A percentile compares a stretch with the other conserved stretches of the same genome.
These are phyloP conservation scores for Pogonocherus hispidulus DNA, from an alignment of 2,888 invertebrate genomes.

Conservation along the genomic window DNA sequence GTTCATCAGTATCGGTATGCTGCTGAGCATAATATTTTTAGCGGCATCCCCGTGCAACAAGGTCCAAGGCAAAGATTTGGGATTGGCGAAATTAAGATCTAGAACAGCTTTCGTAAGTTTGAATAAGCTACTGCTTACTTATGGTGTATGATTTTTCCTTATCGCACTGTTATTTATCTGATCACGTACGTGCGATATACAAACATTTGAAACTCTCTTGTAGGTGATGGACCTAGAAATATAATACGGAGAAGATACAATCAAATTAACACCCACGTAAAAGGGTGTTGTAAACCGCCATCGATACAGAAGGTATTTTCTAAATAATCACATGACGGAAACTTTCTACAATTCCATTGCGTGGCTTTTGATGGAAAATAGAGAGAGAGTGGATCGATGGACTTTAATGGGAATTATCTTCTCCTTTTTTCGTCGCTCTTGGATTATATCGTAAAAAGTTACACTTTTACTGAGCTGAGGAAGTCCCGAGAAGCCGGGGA, in stretches of 20 bases:
- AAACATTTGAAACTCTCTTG: background rate
- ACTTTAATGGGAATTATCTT: too few relatives aligned
- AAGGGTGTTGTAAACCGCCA: background rate
- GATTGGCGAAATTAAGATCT: background rate
- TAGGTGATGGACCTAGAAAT: background rate
- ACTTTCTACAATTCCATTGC: background rate
- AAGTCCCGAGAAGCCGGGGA: too few relatives aligned
- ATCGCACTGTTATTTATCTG: too few relatives aligned
- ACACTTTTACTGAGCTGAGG: too few relatives aligned
- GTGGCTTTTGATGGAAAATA: background rate
- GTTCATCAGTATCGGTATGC: background rate
- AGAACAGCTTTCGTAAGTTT: background rate
- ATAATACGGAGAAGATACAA: background rate
- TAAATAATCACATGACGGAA: background rate
- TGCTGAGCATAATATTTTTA: background rate
- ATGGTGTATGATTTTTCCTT: background rate
- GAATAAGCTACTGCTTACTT: background rate
- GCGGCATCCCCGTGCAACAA: background rate
- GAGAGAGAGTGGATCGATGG: too few relatives aligned
- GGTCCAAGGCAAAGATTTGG: background rate
- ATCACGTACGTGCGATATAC: too few relatives aligned
- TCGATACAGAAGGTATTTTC: background rate
- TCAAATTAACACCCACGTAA: background rate
- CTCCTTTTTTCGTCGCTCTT: too few relatives aligned
- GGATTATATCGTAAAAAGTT: too few relatives aligned